Conservation (phyloP, 1,140 invertebrate genomes). For the Rhizoglyphus robini region DNA sequence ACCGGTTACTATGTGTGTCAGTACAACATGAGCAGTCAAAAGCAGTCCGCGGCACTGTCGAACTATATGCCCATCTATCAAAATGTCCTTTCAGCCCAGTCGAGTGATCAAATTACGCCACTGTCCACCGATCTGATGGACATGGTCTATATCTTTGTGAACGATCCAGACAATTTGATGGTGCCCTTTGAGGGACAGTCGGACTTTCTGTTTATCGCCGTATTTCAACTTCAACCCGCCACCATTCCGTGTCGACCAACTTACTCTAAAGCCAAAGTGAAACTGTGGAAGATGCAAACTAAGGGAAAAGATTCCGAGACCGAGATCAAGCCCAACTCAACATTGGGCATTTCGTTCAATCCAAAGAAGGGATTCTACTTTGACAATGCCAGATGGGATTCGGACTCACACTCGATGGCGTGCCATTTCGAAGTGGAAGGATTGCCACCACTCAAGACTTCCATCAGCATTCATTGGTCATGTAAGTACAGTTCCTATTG, state of each 20-base stretch:
- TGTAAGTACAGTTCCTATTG: not conserved
- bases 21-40: constrained; percentile 14
- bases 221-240: constrained; percentile 19
- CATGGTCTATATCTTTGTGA: constrained; percentile 24
- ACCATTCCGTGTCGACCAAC: constrained; percentile 25
- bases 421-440: constrained; percentile 16
- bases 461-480: constrained; percentile 20
- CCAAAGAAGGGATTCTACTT: constrained; percentile 23
- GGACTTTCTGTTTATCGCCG: constrained; percentile 18
- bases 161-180: constrained; percentile 23
- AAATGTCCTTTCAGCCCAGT: not conserved
- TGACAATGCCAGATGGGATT: constrained; percentile 21
- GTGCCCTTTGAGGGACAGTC: constrained; percentile 18
- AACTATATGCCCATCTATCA: not conserved
- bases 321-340: constrained; percentile 12
- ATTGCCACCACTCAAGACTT: not conserved
- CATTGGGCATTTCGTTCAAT: constrained; percentile 22
- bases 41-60: not conserved
- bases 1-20: constrained; percentile 22
- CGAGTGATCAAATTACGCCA: not conserved
- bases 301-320: constrained; percentile 1
- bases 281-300: constrained; percentile 22
- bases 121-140: too few relatives aligned
- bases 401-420: constrained; percentile 15
- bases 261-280: constrained; percentile 21